A percentile compares a stretch with the other conserved stretches of the same genome.
These are phyloP conservation scores for Campopleginae sp. DNA, from an alignment of 2,888 invertebrate genomes.

Conservation along the genomic window DNA sequence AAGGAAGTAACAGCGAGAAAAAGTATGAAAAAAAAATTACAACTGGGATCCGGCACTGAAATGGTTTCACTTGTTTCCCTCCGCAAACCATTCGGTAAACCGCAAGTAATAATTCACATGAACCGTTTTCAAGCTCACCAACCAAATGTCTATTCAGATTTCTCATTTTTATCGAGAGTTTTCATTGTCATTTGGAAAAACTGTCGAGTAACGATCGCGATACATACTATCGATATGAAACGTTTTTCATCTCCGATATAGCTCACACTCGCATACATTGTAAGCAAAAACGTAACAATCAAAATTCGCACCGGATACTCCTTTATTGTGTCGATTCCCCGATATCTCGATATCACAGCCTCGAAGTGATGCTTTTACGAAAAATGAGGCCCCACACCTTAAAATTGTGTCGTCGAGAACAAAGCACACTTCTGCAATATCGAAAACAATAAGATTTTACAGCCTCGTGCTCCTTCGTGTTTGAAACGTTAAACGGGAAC, in stretches of 20 bases:
- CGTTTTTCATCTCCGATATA: neutral
- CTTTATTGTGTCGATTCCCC: slow-evolving; percentile 52
- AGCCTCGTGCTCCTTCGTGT: slow-evolving; percentile 19
- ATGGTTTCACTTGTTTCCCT: neutral
- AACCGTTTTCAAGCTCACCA: neutral
- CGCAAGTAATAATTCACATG: neutral
- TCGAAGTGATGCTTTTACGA: slow-evolving; percentile 49
- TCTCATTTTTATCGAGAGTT: neutral
- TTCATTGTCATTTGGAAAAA: slow-evolving; percentile 8
- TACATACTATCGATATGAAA: neutral
- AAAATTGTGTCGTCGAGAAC: slow-evolving; percentile 20
- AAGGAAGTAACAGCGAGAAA: neutral
- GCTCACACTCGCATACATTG: neutral
- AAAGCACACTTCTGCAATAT: slow-evolving; percentile 56
- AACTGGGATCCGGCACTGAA: neutral
- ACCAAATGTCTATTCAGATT: neutral
- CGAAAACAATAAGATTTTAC: slow-evolving; percentile 69
- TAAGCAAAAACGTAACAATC: slow-evolving; percentile 5
- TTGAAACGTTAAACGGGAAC: slow-evolving; percentile 42
- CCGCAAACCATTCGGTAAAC: neutral
- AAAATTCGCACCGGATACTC: slow-evolving; percentile 33
- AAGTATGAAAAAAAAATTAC: neutral
- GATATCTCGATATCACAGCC: slow-evolving; percentile 62
- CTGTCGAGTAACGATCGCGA: neutral
- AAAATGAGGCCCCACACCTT: slow-evolving; percentile 27